Evolutionary conservation across 2,113 vertebrate species (phyloP).

Genomic region (Eptesicus fuscus): DNA sequence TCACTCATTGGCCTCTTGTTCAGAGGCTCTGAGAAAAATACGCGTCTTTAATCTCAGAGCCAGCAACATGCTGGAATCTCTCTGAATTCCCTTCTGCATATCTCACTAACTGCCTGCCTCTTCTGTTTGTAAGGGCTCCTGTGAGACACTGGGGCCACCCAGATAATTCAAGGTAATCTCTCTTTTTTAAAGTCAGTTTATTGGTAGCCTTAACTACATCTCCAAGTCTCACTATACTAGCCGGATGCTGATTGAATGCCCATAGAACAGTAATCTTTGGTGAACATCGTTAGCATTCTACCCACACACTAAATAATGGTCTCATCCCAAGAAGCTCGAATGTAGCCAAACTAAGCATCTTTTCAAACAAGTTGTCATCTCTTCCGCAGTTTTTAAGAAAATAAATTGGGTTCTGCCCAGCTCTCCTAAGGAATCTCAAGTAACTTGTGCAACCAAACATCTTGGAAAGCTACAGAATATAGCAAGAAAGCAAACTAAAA

Average conservation of each 20-base stretch:
- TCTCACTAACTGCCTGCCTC: neutral
- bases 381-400: neutral
- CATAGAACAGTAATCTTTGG: neutral
- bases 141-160: neutral
- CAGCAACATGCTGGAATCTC: neutral
- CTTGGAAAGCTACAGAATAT: slow-evolving; percentile 14
- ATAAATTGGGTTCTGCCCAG: neutral
- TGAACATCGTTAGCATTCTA: neutral
- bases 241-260: neutral
- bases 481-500: neutral
- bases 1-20: neutral
- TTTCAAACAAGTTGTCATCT: neutral
- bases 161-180: neutral
- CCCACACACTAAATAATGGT: neutral
- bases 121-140: neutral
- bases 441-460: neutral
- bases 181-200: neutral
- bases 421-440: neutral
- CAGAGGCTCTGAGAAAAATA: neutral
- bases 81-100: neutral
- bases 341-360: neutral
- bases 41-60: neutral
- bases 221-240: neutral
- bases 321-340: neutral
- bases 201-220: neutral